Percentiles rank a stretch among this genome's conserved stretches.
phyloP scores from a whole-genome alignment of 2,113 vertebrate genomes.

The Microtus montanus region DNA sequence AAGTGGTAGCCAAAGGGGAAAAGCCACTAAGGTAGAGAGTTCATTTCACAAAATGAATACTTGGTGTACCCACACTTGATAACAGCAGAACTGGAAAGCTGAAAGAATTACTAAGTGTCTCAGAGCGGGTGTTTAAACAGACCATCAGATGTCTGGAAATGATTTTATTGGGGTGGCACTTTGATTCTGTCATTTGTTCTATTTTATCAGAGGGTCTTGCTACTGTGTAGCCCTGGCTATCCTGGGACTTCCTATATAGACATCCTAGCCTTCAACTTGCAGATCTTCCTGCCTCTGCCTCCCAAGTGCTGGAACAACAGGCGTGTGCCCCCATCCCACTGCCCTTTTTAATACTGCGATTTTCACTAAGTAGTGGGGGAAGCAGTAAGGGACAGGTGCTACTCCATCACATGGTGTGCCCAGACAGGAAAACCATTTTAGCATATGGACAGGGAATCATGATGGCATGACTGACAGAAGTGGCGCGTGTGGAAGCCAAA shows the following conservation, averaged over 20 bases:
- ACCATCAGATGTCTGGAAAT: not conserved
- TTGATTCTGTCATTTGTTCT: not conserved
- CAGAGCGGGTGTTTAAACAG: not conserved
- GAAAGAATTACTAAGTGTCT: not conserved
- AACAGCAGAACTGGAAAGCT: not conserved
- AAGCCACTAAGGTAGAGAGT: not conserved
- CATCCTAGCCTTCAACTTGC: not conserved
- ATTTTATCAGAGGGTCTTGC: not conserved
- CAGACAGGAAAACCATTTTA: not conserved
- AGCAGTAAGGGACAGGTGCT: not conserved
- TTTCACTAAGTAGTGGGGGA: not conserved
- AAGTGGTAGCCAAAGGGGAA: not conserved
- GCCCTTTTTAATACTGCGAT: not conserved
- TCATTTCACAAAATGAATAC: not conserved
- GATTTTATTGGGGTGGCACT: not conserved
- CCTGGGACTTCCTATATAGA: not conserved
- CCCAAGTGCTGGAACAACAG: not conserved
- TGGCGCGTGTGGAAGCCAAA: not conserved
- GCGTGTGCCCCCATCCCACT: not conserved
- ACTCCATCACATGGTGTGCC: not conserved
- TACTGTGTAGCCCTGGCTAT: not conserved
- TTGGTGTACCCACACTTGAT: not conserved
- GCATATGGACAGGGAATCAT: not conserved
- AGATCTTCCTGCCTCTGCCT: not conserved
- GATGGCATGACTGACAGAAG: not conserved